phyloP scores from a whole-genome alignment of 2,113 vertebrate species.

The Anthoscopus minutus region DNA sequence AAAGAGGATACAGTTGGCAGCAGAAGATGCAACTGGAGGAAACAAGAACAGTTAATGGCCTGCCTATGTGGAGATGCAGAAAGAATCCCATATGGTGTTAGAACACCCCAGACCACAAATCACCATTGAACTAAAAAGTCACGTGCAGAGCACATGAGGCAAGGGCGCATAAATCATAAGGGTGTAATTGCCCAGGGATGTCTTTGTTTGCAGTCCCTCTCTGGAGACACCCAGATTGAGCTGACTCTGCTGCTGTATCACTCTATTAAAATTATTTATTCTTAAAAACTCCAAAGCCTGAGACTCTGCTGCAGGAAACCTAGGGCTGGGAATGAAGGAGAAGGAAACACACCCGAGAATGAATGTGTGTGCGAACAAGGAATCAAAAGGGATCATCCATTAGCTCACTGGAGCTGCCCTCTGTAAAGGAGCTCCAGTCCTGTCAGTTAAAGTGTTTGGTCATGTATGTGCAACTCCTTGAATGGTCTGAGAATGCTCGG shows the following conservation, averaged over 20 bases:
- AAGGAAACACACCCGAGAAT: rapidly evolving
- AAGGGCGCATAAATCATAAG: neutral
- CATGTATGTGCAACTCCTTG: neutral
- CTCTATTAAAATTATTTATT: neutral
- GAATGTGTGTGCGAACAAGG: neutral
- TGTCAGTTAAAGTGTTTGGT: neutral
- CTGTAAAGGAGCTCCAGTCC: neutral
- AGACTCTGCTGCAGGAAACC: neutral
- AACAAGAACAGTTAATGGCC: neutral
- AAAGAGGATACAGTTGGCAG: neutral
- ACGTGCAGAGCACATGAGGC: neutral
- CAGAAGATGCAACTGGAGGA: neutral
- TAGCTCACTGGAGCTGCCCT: neutral
- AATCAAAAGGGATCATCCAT: neutral
- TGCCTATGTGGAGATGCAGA: neutral
- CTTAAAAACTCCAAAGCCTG: neutral
- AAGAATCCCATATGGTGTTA: neutral
- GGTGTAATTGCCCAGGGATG: neutral
- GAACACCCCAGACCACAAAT: neutral
- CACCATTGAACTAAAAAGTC: neutral
- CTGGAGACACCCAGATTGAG: neutral
- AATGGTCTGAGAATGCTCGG: neutral
- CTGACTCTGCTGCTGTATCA: neutral
- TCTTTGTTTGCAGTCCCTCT: neutral
- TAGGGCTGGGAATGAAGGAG: neutral